Percentiles rank a stretch among this genome's conserved stretches.
These are phyloP conservation scores for Blennius ocellaris DNA, from an alignment of 2,113 vertebrate genomes.

Conservation along the genomic window DNA sequence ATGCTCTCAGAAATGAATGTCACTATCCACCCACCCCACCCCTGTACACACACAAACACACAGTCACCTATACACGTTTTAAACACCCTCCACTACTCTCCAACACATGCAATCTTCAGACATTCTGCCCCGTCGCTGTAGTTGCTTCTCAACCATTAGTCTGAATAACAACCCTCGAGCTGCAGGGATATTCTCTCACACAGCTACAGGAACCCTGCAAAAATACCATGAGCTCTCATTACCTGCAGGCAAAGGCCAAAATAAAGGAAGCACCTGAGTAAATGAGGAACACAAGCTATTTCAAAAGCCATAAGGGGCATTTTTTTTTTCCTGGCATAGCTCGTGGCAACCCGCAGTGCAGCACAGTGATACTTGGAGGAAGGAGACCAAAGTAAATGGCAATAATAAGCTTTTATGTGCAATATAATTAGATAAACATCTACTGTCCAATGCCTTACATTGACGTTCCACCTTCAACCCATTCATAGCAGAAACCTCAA, in stretches of 20 bases:
- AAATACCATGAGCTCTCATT: conserved; percentile 37
- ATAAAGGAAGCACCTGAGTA: conserved; percentile 32
- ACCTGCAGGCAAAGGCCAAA: conserved; percentile 52
- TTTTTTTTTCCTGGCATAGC: conserved; percentile 33
- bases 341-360: conserved; percentile 10
- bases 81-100: not conserved
- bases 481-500: conserved; percentile 8
- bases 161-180: conserved; percentile 42
- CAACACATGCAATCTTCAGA: conserved; percentile 18
- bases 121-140: conserved; percentile 13
- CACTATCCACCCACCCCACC: not conserved
- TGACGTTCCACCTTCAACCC: conserved; percentile 33
- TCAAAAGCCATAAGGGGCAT: conserved; percentile 43
- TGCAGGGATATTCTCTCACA: conserved; percentile 31
- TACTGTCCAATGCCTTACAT: conserved; percentile 22
- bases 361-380: conserved; percentile 11
- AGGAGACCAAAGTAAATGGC: conserved; percentile 27
- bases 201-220: conserved; percentile 21
- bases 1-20: conserved; percentile 38
- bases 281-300: conserved; percentile 48
- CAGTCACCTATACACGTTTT: conserved; percentile 7
- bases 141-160: conserved; percentile 38
- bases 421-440: conserved; percentile 43
- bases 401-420: conserved; percentile 54
- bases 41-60: conserved; percentile 1